Conservation (phyloP, 2,113 vertebrate species). For the Triplophysa dalaica region DNA sequence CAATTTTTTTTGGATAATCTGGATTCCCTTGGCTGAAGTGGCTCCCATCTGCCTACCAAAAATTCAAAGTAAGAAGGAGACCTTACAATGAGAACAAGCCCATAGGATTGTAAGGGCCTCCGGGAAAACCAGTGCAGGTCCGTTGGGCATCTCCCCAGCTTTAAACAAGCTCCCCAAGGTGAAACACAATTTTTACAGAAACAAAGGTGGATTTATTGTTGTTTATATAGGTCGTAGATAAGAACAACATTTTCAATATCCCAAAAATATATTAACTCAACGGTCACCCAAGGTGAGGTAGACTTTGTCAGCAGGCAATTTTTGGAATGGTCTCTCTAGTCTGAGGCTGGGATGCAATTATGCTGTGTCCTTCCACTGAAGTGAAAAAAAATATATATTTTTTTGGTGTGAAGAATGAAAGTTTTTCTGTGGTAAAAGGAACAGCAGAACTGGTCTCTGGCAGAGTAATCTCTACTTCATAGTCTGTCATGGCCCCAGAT, state of each 20-base stretch:
- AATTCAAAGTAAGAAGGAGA: slow-evolving; percentile 27
- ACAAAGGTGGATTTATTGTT: slow-evolving; percentile 8
- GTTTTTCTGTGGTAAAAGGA: slow-evolving; percentile 62
- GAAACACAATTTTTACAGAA: slow-evolving; percentile 11
- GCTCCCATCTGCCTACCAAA: slow-evolving; percentile 59
- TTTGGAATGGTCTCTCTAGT: slow-evolving; percentile 31
- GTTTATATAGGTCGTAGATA: not conserved
- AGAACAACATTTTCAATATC: not conserved
- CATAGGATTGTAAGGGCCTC: not conserved
- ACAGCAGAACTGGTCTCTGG: slow-evolving; percentile 61
- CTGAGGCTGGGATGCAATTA: slow-evolving; percentile 38
- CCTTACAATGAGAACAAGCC: not conserved
- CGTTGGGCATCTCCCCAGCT: not conserved
- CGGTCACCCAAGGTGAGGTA: slow-evolving; percentile 19
- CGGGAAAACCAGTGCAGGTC: not conserved
- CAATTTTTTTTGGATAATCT: not conserved
- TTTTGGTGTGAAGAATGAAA: slow-evolving; percentile 59
- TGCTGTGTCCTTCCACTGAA: slow-evolving; percentile 34
- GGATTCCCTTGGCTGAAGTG: slow-evolving; percentile 23
- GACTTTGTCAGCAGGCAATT: slow-evolving; percentile 10
- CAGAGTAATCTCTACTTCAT: slow-evolving; percentile 84
- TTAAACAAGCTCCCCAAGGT: not conserved
- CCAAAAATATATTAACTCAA: not conserved
- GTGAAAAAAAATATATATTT: slow-evolving; percentile 44
- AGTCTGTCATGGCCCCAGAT: slow-evolving; percentile 84